A percentile compares a stretch with the other conserved stretches of the same genome.
phyloP scores from a whole-genome alignment of 2,888 invertebrate species.

The Limnephilus lunatus region DNA sequence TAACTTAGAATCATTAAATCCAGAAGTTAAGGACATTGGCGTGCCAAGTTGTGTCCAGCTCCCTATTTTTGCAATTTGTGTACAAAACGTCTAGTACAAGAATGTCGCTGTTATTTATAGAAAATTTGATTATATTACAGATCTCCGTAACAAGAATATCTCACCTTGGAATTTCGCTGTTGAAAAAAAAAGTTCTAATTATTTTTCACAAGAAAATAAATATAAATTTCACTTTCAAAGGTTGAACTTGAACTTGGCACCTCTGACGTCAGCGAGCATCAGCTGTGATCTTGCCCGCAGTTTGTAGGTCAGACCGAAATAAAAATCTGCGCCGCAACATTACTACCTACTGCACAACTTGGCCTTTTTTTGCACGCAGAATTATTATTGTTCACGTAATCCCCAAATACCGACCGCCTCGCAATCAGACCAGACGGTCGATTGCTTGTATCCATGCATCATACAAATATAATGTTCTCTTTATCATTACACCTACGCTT shows the following conservation, averaged over 20 bases:
- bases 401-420: conserved; percentile 1
- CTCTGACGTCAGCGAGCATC: conserved; percentile 59
- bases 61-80: no score
- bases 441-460: neutral
- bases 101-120: no score
- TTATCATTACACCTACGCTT: neutral
- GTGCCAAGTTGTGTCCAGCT: no score
- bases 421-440: neutral
- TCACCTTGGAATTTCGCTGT: neutral
- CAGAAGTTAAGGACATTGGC: no score
- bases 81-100: no score
- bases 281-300: conserved; percentile 61
- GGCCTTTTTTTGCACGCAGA: conserved; percentile 10
- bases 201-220: conserved; percentile 7
- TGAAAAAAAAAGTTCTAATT: neutral
- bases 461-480: neutral
- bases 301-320: conserved; percentile 65
- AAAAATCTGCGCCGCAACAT: conserved; percentile 55
- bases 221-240: neutral
- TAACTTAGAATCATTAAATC: no score
- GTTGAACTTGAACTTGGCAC: conserved; percentile 39
- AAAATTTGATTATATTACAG: no score
- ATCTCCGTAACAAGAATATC: neutral
- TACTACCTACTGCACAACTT: conserved; percentile 16
- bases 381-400: conserved; percentile 15